Evolutionary conservation across 1,140 invertebrate genomes (phyloP).

Genomic region (Drosophila pruinosa): DNA sequence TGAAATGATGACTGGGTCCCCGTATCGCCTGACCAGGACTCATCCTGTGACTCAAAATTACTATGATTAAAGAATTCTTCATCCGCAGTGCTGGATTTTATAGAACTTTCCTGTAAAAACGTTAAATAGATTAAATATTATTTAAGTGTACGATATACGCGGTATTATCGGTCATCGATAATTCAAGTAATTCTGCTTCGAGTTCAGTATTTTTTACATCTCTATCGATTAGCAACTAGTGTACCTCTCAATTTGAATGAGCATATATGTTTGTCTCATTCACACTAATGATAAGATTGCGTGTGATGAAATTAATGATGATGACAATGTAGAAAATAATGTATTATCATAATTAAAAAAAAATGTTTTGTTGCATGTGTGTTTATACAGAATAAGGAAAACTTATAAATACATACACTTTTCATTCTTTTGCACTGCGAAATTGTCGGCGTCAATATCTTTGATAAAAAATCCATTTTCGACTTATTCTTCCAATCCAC

Average conservation of each 20-base stretch:
- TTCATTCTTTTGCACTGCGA: not conserved
- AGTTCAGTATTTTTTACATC: not conserved
- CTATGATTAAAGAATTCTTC: not conserved
- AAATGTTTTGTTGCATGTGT: not conserved
- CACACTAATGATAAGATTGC: not conserved
- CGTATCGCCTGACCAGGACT: conserved; percentile 1
- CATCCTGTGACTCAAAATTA: not conserved
- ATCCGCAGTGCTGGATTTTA: not conserved
- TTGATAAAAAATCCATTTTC: conserved; percentile 19
- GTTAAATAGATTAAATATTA: not conserved
- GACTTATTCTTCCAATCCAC: conserved; percentile 32
- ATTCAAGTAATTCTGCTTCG: not conserved
- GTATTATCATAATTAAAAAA: too few relatives aligned
- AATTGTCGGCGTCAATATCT: not conserved
- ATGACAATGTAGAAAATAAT: too few relatives aligned
- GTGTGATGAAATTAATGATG: conserved; percentile 4
- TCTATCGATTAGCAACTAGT: not conserved
- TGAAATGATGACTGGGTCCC: conserved; percentile 7
- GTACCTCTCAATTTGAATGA: not conserved
- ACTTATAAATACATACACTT: not conserved
- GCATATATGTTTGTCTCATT: not conserved
- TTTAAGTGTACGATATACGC: not conserved
- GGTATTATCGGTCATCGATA: not conserved
- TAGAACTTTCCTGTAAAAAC: not conserved
- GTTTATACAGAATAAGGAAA: not conserved